Base-by-base conservation (phyloP, 2,797 vertebrate species). In the Pteronotus mesoamericanus region DNA sequence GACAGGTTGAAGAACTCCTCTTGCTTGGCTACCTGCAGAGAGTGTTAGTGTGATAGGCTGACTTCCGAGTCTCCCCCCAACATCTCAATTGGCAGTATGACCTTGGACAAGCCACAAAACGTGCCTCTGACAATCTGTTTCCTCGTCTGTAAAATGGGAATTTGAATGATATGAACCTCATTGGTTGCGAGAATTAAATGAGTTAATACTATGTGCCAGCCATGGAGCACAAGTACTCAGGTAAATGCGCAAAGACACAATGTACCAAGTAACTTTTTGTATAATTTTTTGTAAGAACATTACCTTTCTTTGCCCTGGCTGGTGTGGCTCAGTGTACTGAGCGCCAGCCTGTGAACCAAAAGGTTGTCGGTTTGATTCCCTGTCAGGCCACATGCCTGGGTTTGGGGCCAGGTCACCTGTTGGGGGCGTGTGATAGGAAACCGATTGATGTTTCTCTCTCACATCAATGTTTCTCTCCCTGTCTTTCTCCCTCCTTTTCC, bases 1-100 rank as follows among this genome's bases (percentile, higher is more conserved):
- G 99, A 99, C 14, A 99, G 98, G 96, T 99, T 99, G 96, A 99
- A 99, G 98, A 99, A 99, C 82, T 99, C 99, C 94, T 99, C 99
- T 86, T 99, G 99, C 24, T 99, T 99, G 1, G 99, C 99, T 7
- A 99, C 99, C 99, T 99, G 94, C 4, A 10, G 9, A 34, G 91
- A 89, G 86, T 22, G 5, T 44, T 42, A 42, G 84, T 39, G 71
- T 42, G 84, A 84, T 19, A 26, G 51, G 64, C 84, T 59, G 77
- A 72, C 34, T 57, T 51, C 32, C 6, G 2, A 5, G 39, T 24
- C 32, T 4, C 64, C 57, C 59, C 46, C 46, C 39, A 18, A 6
- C 5, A 16, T 37, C 12, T 11, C 51, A 19, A 37, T 22, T 84
- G 21, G 29, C 55, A 11, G 9, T 24, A 34, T 6, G 59, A 89